These are phyloP conservation scores for Rhinophrynus dorsalis DNA, from an alignment of 2,797 vertebrate species.

Conservation along the genomic window DNA sequence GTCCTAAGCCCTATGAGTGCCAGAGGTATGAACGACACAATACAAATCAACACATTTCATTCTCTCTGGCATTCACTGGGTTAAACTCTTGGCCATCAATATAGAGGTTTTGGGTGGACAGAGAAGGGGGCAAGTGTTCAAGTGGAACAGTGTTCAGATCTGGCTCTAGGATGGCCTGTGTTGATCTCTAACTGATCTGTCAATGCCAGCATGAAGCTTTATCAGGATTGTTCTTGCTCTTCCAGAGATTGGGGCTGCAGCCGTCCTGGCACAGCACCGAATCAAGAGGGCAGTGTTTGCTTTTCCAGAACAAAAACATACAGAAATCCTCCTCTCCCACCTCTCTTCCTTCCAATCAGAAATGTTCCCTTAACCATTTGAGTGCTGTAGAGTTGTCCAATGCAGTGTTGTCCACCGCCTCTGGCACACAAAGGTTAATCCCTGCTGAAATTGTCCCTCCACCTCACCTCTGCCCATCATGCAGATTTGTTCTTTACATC, in stretches of 20 bases:
- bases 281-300: slow-evolving; percentile 49
- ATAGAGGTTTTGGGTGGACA: too few species aligned
- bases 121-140: background rate
- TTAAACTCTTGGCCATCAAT: too few species aligned
- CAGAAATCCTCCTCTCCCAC: slow-evolving; percentile 15
- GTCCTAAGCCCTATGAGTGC: too few species aligned
- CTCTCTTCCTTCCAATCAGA: slow-evolving; percentile 12
- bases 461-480: background rate
- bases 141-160: background rate
- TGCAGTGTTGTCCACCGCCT: slow-evolving; percentile 7
- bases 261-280: slow-evolving; percentile 43
- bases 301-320: slow-evolving; percentile 39
- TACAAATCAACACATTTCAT: too few species aligned
- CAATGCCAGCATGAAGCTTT: background rate
- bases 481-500: slow-evolving; percentile 8
- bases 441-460: slow-evolving; percentile 1
- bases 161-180: background rate
- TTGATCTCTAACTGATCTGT: background rate
- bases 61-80: too few species aligned
- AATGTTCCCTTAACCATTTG: slow-evolving; percentile 17
- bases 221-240: background rate
- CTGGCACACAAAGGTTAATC: background rate
- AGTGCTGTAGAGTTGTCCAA: too few species aligned
- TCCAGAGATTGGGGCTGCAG: slow-evolving; percentile 18
- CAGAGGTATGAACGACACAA: too few species aligned